phyloP scores from a whole-genome alignment of 2,113 vertebrate genomes.

The Aldabrachelys gigantea region DNA sequence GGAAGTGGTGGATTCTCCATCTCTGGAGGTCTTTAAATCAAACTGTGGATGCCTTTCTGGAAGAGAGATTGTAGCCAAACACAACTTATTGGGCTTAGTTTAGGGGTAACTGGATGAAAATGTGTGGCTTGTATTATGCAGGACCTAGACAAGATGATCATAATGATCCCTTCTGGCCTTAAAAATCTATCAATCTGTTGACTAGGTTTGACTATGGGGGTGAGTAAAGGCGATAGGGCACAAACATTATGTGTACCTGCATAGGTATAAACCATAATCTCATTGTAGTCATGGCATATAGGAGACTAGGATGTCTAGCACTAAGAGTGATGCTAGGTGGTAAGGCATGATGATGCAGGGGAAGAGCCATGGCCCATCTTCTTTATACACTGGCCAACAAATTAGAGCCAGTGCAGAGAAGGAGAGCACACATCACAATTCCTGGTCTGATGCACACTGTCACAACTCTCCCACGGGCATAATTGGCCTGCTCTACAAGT shows the following conservation, averaged over 20 bases:
- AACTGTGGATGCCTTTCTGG: neutral
- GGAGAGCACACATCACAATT: neutral
- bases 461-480: neutral
- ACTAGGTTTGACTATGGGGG: constrained; percentile 1
- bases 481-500: neutral
- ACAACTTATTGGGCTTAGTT: neutral
- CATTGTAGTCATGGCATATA: neutral
- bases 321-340: neutral
- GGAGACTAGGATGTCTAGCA: neutral
- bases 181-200: constrained; percentile 11
- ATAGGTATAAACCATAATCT: neutral
- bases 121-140: neutral
- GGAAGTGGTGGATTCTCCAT: neutral
- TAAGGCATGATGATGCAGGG: neutral
- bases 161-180: constrained; percentile 13
- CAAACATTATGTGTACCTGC: neutral
- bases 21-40: neutral
- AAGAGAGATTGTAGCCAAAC: neutral
- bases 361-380: neutral
- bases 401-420: neutral
- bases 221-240: neutral
- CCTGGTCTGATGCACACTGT: neutral
- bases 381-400: neutral
- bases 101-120: neutral
- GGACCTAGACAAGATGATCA: neutral